Evolutionary conservation across 2,797 vertebrate genomes (phyloP), one percentile per base, ranked within the genome.

Genomic region (Poecilia gillii): DNA sequence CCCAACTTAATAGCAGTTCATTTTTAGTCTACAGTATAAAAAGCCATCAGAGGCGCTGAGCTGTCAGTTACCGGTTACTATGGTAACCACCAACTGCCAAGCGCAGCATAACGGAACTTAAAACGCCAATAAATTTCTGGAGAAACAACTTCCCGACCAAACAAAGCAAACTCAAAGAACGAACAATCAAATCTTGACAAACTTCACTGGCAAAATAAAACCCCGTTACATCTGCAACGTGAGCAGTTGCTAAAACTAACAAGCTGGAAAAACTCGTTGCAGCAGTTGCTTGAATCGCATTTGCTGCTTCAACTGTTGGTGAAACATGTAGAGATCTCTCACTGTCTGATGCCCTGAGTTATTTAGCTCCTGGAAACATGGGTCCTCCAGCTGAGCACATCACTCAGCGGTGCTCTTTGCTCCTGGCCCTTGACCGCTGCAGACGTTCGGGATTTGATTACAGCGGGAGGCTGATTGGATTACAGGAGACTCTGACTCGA

Each of bases 371-470:
- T 87, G 83, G 83, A 86, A 76, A 89, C 76, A 81, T 71, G 76
- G 39, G 33, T 68, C 59, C 28, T 91, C 77, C 93, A 93, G 91
- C 91, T 94, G 93, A 91, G 84, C 92, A 92, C 90, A 91, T 94
- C 93, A 93, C 89, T 95, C 94, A 92, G 87, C 46, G 16, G 62
- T 74, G 47, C 64, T 66, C 13, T 49, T 73, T 53, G 82, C 83
- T 87, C 59, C 83, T 66, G 80, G 23, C 5, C 55, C 80, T 76
- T 9, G 43, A 78, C 85, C 91, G 85, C 81, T 81, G 88, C 90
- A 92, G 90, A 85, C 82, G 36, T 81, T 73, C 87, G 78, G 89
- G 81, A 91, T 94, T 93, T 89, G 84, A 94, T 95, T 94, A 93
- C 92, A 91, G 88, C 85, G 91, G 78, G 81, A 91, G 87, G 89